phyloP scores from a whole-genome alignment of 64 coral and sea anemone species.

The Pachyseris speciosa region DNA sequence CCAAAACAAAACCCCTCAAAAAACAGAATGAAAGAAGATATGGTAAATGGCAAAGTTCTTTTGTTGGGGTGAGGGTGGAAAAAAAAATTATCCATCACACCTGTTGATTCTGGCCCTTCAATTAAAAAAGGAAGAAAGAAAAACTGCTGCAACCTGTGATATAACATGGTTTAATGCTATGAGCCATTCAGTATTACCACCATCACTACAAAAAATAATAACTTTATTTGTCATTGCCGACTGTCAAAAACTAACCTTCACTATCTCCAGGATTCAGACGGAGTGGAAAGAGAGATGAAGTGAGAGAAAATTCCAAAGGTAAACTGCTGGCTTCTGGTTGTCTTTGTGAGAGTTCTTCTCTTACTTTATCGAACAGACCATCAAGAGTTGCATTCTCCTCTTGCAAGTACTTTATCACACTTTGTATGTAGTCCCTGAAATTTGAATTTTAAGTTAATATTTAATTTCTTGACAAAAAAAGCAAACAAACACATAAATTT shows the following conservation, averaged over 20 bases:
- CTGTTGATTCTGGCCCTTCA: too few relatives aligned
- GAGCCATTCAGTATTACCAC: too few relatives aligned
- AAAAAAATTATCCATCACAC: too few relatives aligned
- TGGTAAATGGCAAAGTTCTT: too few relatives aligned
- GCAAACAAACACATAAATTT: too few relatives aligned
- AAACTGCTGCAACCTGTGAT: too few relatives aligned
- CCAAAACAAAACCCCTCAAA: too few relatives aligned
- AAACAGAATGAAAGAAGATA: too few relatives aligned
- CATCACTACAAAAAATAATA: too few relatives aligned
- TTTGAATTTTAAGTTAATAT: background rate
- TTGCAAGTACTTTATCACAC: background rate
- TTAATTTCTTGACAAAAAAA: background rate
- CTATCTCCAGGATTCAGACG: background rate
- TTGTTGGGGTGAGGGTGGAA: too few relatives aligned
- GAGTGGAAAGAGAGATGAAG: constrained; percentile 20
- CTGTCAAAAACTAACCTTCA: background rate
- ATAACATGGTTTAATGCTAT: too few relatives aligned
- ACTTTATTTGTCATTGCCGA: background rate
- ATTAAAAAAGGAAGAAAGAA: too few relatives aligned
- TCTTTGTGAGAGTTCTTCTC: background rate
- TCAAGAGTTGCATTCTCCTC: background rate
- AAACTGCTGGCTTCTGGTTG: background rate
- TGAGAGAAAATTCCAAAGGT: constrained; percentile 45
- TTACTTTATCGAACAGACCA: constrained; percentile 12
- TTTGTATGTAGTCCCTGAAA: background rate